Base-by-base conservation (phyloP, 2,113 vertebrate species). In the Myodes glareolus region DNA sequence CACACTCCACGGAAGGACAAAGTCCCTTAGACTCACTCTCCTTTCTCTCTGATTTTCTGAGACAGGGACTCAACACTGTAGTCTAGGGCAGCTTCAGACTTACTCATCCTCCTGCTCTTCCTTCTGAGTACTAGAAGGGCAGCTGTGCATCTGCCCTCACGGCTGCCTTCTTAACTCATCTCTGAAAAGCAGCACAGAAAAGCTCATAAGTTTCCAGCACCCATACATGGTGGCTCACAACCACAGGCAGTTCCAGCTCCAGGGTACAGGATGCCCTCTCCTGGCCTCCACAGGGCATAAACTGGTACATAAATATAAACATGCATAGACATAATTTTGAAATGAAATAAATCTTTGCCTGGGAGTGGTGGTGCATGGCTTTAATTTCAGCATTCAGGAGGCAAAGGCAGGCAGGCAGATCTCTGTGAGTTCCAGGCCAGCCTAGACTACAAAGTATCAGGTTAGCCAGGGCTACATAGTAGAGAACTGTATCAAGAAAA, bases 1-100 rank as follows among this genome's bases (percentile, higher is more conserved):
- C 75, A 94, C 68, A 91, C 78, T 89, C 82, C 73, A 94, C 7
- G 73, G 19, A 92, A 50, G 77, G 63, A 86, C 31, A 80, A n/a
- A 93, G 61, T 73, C 65, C 77, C 70, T 91, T 72, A 29, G 4
- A 45, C 14, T 29, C 13, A 17, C 23, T 47, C 42, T n/a, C 63
- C 42, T 36, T 47, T 87, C 10, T 68, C 78, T 52, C 36, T 39
- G 23, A 1, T 42, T 87, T 68, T 85, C 50, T 87, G 19, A 68
- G 63, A 87, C 39, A 67, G 16, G 61, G 3, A 42, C 84, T 67
- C 63, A 65, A 33, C 63, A 68, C 11, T 86, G 17, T 45, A 67
- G 58, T 31, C 84, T 42, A 67, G 63, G 42, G 21, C 11, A 47
- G 63, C 42, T 67, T 86, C 82, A 65, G 31, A 45, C 14, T 33